Base-by-base conservation (phyloP, 2,888 invertebrate species). In the Drosophila greeni region DNA sequence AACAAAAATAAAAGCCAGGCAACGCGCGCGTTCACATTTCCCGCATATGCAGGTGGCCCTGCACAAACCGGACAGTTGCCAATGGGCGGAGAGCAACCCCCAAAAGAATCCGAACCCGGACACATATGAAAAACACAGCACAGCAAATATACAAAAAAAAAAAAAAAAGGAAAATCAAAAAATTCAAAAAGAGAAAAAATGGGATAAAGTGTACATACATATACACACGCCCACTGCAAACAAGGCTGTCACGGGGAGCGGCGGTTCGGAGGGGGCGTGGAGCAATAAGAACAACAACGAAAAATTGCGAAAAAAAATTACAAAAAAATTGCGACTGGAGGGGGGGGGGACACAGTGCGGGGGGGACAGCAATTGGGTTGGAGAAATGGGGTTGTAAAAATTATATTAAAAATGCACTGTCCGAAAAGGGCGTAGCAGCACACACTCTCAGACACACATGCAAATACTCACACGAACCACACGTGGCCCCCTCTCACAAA, bases 371-470 rank as follows among this genome's bases (percentile, higher is more conserved):
- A 18, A 29, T 29, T 29, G 43, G 60, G 29, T 1, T 18, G 55
- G 59, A 29, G 62, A 47, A 36, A 37, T 37, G 57, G 58, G 53
- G 49, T 66, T 70, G 76, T 47, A 80, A 81, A 82, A 82, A 82
- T 84, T 81, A 86, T 84, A 86, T 85, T 85, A 85, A 86, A 85
- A 85, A 85, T 85, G 85, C 85, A 85, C 82, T 87, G 86, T 86
- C 86, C 87, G 86, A 86, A 84, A 86, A 87, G 86, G 87, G 87
- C 85, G 84, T 77, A 68, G 72, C 83, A 80, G 68, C 72, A 65
- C 52, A n/a, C n/a, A n/a, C n/a, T n/a, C n/a, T n/a, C 67, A 54
- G 61, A 70, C 66, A 61, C 70, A 57, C 68, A 39, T 61, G 53
- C 67, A 59, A 51, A 37, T 31, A 47, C 45, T 42, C 53, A 56